These are phyloP conservation scores for Oreochromis mossambicus DNA, from an alignment of 2,797 vertebrate genomes.

Conservation along the genomic window DNA sequence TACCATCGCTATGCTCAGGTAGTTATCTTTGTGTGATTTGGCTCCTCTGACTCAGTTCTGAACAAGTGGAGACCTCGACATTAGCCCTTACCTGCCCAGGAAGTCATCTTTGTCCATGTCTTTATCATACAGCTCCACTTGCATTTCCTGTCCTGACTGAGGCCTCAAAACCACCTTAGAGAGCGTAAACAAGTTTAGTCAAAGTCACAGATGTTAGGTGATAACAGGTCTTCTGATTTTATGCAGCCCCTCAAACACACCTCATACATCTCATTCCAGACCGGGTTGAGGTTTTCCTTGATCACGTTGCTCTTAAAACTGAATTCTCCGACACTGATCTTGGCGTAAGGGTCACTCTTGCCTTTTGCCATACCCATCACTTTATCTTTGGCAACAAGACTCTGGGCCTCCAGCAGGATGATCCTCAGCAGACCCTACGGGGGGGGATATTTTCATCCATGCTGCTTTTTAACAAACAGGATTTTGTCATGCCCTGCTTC, in stretches of 20 bases:
- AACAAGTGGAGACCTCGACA: background rate
- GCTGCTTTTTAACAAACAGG: background rate
- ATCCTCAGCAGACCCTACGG: constrained; percentile 84
- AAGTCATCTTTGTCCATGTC: constrained; percentile 91
- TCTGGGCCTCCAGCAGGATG: constrained; percentile 85
- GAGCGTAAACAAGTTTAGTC: background rate
- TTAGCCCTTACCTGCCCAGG: constrained; percentile 81
- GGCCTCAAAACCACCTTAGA: constrained; percentile 78
- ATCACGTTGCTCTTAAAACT: constrained; percentile 82
- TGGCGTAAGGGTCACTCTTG: constrained; percentile 91
- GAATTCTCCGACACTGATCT: constrained; percentile 72
- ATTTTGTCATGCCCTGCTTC: background rate
- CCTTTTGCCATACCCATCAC: constrained; percentile 83
- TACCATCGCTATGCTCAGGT: background rate
- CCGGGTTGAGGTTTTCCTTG: constrained; percentile 86
- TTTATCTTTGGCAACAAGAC: constrained; percentile 87
- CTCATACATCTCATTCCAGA: constrained; percentile 91
- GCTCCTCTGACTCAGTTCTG: background rate
- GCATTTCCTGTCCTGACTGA: constrained; percentile 79
- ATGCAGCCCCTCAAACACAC: constrained; percentile 51
- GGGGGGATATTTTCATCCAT: background rate
- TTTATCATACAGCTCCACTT: constrained; percentile 86
- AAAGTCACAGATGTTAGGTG: background rate
- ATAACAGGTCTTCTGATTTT: background rate
- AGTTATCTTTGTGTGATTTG: background rate